Conservation (phyloP, 92 coral and sea anemone species). For the Epizoanthus rinbou region DNA sequence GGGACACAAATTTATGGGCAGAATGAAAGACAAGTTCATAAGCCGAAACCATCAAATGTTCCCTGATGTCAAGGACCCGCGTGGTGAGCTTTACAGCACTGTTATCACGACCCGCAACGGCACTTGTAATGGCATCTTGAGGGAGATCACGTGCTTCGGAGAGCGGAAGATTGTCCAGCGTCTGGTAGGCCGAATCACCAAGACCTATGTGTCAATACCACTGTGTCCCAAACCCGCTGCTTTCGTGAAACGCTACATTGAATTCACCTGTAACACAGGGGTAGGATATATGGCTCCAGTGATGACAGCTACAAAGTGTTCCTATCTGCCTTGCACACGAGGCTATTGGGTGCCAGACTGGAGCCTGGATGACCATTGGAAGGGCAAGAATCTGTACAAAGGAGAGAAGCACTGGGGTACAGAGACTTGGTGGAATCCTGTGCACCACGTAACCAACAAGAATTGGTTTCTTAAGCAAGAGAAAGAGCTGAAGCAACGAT, state of each 20-base stretch:
- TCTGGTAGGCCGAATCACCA: slow-evolving; percentile 48
- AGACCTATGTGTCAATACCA: slow-evolving; percentile 53
- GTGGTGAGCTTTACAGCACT: slow-evolving; percentile 54
- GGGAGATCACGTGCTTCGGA: slow-evolving; percentile 59
- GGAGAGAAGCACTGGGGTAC: slow-evolving; percentile 57
- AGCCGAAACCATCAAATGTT: background rate
- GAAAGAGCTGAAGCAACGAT: background rate
- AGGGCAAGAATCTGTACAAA: slow-evolving; percentile 26
- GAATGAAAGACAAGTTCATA: background rate
- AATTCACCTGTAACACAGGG: slow-evolving; percentile 58
- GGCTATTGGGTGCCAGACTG: slow-evolving; percentile 51
- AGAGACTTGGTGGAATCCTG: slow-evolving; percentile 50
- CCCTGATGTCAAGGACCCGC: background rate
- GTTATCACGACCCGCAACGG: slow-evolving; percentile 44
- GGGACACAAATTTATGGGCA: slow-evolving; percentile 1
- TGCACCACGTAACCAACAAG: slow-evolving; percentile 25
- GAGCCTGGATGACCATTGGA: slow-evolving; percentile 49
- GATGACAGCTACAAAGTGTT: slow-evolving; percentile 43
- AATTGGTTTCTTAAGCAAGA: slow-evolving; percentile 41
- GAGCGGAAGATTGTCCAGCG: slow-evolving; percentile 17
- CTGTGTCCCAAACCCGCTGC: slow-evolving; percentile 50
- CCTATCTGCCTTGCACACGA: slow-evolving; percentile 54
- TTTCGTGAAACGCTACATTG: slow-evolving; percentile 28
- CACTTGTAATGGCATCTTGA: slow-evolving; percentile 53
- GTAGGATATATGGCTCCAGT: slow-evolving; percentile 38